These are phyloP conservation scores for Chromoteleia sp. DNA, from an alignment of 2,888 invertebrate genomes.

Conservation along the genomic window DNA sequence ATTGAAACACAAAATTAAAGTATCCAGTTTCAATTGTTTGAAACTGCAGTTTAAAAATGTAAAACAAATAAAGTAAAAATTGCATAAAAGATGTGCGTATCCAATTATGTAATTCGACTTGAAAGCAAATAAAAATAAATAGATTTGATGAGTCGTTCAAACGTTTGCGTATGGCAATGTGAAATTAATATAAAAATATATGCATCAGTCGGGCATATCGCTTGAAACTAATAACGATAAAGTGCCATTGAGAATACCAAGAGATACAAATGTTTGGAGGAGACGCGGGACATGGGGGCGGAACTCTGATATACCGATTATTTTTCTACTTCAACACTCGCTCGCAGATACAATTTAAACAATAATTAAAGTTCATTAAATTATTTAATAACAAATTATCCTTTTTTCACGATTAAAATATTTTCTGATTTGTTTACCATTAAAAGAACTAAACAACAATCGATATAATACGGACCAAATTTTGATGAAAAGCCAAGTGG, in stretches of 20 bases:
- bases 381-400: too few relatives aligned
- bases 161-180: constrained; percentile 11
- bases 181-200: constrained; percentile 54
- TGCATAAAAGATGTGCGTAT: constrained; percentile 8
- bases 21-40: not conserved
- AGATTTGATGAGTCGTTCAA: constrained; percentile 17
- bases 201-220: constrained; percentile 61
- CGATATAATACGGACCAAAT: not conserved
- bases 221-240: constrained; percentile 73
- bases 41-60: not conserved
- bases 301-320: constrained; percentile 81
- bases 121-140: constrained; percentile 27
- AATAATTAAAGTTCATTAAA: not conserved
- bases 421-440: constrained; percentile 1
- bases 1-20: too few relatives aligned
- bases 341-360: constrained; percentile 13
- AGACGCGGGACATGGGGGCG: constrained; percentile 81
- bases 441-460: constrained; percentile 2
- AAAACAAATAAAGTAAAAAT: constrained; percentile 17
- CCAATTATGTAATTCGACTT: constrained; percentile 36
- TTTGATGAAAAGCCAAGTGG: constrained; percentile 76
- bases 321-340: constrained; percentile 71
- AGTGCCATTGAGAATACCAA: constrained; percentile 77
- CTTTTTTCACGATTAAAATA: too few relatives aligned
- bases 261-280: constrained; percentile 73